Evolutionary conservation across 2,888 invertebrate genomes (phyloP).

Genomic region (Onthophagus sagittarius): DNA sequence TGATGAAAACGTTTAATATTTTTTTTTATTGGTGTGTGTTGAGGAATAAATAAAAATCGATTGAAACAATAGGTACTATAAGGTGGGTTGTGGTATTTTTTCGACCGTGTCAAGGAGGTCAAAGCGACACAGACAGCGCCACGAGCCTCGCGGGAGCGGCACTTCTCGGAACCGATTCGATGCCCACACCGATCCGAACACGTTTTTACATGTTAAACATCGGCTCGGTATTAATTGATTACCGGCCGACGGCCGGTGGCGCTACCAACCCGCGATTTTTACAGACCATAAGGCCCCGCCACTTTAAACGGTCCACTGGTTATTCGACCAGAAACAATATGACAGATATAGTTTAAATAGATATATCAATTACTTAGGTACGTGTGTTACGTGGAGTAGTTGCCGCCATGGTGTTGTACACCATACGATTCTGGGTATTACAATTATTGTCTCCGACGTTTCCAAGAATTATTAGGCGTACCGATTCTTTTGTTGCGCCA

Average conservation of each 20-base stretch:
- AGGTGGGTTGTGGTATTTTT: neutral
- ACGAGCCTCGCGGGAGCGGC: neutral
- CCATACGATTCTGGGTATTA: neutral
- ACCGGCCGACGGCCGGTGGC: neutral
- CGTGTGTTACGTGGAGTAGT: neutral
- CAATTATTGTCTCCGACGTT: neutral
- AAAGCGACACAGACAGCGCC: neutral
- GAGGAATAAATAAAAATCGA: neutral
- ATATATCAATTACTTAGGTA: neutral
- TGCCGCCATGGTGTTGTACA: neutral
- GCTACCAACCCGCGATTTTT: neutral
- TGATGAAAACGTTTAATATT: no score
- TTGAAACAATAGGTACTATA: neutral
- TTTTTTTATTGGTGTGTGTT: neutral
- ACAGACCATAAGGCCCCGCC: neutral
- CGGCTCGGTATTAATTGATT: neutral
- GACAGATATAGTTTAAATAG: neutral
- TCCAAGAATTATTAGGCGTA: slow-evolving; percentile 1
- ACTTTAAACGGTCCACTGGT: neutral
- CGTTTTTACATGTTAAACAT: neutral
- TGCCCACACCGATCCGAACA: neutral
- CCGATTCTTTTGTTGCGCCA: slow-evolving; percentile 8
- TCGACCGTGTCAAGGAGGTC: neutral
- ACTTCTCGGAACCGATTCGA: neutral
- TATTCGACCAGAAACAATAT: neutral